These are phyloP conservation scores for Molossus alvarezi DNA, from an alignment of 2,797 vertebrate species.

Conservation along the genomic window DNA sequence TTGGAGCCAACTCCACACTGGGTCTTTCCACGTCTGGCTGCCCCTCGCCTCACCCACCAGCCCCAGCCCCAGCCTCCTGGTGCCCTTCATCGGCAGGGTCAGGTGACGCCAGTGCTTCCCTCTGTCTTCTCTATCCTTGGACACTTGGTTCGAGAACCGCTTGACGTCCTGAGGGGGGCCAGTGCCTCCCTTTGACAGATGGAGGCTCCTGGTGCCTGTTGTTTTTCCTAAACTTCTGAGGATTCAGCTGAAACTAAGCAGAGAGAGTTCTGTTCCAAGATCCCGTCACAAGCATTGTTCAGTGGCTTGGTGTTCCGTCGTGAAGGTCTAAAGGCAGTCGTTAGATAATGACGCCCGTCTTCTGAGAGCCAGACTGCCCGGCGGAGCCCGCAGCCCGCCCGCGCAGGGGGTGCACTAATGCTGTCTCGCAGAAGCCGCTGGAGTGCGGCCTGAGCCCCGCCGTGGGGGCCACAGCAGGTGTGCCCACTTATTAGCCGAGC, in stretches of 20 bases:
- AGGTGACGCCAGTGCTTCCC: not conserved
- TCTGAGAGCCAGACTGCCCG: not conserved
- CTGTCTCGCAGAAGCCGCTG: not conserved
- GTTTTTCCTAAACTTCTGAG: not conserved
- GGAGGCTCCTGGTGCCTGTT: not conserved
- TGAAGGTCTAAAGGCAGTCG: not conserved
- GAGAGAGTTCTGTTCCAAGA: not conserved
- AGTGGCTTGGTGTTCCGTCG: not conserved
- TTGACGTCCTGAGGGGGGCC: not conserved
- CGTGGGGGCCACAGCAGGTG: rapidly evolving
- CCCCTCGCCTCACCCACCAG: not conserved
- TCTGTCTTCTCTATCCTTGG: not conserved
- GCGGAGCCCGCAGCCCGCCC: rapidly evolving
- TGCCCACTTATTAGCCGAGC: rapidly evolving
- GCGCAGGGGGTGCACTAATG: rapidly evolving
- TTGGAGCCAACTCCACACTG: rapidly evolving
- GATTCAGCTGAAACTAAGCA: not conserved
- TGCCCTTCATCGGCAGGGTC: rapidly evolving
- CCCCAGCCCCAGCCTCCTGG: not conserved
- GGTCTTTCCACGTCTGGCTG: not conserved
- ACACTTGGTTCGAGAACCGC: not conserved
- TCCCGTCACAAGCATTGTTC: not conserved
- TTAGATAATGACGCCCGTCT: rapidly evolving
- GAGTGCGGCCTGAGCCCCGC: rapidly evolving
- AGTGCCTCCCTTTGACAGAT: not conserved